These are phyloP conservation scores for Acyrthosiphon pisum DNA, from an alignment of 1,140 invertebrate genomes.

Conservation along the genomic window DNA sequence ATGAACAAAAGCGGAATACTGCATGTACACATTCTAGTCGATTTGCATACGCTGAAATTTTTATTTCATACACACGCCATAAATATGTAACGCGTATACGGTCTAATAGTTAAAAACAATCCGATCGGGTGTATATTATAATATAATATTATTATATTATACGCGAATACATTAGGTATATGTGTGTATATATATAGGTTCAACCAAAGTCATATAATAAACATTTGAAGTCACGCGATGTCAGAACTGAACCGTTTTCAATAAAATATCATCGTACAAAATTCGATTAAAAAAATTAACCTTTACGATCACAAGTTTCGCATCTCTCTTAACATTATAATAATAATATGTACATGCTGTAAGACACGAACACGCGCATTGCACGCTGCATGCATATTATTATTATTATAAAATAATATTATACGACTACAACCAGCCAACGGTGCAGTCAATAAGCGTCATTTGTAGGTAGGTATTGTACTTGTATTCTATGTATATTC, in stretches of 20 bases:
- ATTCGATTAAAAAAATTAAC: conserved; percentile 47
- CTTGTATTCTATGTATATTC: neutral
- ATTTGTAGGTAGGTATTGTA: neutral
- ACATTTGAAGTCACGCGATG: conserved; percentile 40
- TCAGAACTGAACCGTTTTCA: conserved; percentile 7
- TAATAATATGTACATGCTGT: conserved; percentile 8
- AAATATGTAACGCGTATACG: conserved; percentile 9
- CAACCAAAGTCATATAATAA: neutral
- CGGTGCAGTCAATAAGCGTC: neutral
- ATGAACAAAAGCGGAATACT: neutral
- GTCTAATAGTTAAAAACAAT: conserved; percentile 43
- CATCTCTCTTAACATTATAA: neutral
- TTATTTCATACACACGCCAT: neutral
- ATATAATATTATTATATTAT: neutral
- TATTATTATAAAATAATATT: neutral
- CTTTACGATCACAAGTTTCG: neutral
- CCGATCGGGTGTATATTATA: neutral
- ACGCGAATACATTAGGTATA: neutral
- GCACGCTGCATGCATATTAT: neutral
- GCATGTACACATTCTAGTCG: neutral
- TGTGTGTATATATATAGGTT: neutral
- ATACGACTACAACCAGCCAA: neutral
- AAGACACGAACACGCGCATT: neutral
- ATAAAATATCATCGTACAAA: conserved; percentile 29
- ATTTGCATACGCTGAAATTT: conserved; percentile 41